phyloP scores from a whole-genome alignment of 2,113 vertebrate genomes.

The Psammodynastes pulverulentus region DNA sequence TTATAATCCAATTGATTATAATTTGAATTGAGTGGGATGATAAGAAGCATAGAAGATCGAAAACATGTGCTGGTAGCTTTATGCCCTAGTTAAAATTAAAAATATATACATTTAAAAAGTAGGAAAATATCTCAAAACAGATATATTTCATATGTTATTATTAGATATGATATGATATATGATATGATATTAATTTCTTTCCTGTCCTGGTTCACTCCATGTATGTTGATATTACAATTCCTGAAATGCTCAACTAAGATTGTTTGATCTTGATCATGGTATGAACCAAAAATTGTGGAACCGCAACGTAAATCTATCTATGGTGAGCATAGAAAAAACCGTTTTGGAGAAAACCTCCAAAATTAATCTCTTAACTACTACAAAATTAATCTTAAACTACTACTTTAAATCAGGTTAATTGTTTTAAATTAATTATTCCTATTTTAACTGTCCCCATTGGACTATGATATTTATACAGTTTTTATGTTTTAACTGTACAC shows the following conservation, averaged over 20 bases:
- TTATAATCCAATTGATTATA: background rate
- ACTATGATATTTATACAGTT: background rate
- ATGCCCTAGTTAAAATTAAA: background rate
- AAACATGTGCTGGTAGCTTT: background rate
- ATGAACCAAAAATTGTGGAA: background rate
- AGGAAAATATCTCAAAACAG: background rate
- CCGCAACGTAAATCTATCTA: background rate
- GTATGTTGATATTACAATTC: background rate
- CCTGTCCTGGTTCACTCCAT: background rate
- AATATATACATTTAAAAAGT: background rate
- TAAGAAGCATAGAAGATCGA: background rate
- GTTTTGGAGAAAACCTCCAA: background rate
- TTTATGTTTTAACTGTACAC: background rate
- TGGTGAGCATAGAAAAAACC: background rate
- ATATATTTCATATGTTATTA: background rate
- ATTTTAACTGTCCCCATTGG: background rate
- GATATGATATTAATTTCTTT: background rate
- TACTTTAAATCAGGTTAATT: background rate
- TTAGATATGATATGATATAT: too few species aligned
- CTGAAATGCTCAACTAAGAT: background rate
- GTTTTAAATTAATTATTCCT: background rate
- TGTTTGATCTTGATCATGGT: background rate
- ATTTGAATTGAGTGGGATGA: background rate
- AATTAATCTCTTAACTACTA: background rate
- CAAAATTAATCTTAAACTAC: background rate